These are phyloP conservation scores for Malthinus seriepunctatus DNA, from an alignment of 2,888 invertebrate genomes.

Conservation along the genomic window DNA sequence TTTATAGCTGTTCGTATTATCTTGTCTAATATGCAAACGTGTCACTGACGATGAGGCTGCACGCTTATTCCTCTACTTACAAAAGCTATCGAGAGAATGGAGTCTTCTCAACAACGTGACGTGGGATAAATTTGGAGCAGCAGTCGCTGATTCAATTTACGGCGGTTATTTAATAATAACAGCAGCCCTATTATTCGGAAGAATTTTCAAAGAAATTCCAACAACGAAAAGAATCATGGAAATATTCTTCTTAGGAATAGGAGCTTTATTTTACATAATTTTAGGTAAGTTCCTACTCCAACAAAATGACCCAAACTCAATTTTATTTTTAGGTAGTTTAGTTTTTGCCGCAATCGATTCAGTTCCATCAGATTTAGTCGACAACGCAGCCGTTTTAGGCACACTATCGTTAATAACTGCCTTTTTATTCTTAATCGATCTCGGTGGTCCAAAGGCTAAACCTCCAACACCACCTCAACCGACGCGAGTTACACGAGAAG, in stretches of 20 bases:
- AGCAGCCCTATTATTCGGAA: conserved; percentile 67
- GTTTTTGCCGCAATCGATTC: conserved; percentile 73
- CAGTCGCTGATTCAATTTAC: conserved; percentile 68
- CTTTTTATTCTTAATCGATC: conserved; percentile 69
- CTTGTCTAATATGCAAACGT: conserved; percentile 70
- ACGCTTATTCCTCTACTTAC: conserved; percentile 67
- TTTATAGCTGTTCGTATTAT: conserved; percentile 66
- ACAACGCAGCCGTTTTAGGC: conserved; percentile 74
- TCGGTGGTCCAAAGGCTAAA: conserved; percentile 62
- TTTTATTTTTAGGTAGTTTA: conserved; percentile 62
- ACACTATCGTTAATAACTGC: conserved; percentile 68
- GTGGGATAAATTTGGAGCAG: conserved; percentile 71
- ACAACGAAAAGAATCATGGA: conserved; percentile 66
- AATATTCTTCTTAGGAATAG: conserved; percentile 69
- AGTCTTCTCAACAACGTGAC: conserved; percentile 73
- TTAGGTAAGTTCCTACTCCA: conserved; percentile 57
- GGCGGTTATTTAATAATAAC: conserved; percentile 74
- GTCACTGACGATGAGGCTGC: conserved; percentile 75
- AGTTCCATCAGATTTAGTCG: conserved; percentile 67
- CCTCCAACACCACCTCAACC: conserved; percentile 38
- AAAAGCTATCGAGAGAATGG: conserved; percentile 76
- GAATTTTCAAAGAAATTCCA: conserved; percentile 68
- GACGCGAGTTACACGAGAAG: conserved; percentile 1
- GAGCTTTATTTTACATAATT: conserved; percentile 69
- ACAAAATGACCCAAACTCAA: neutral